Evolutionary conservation across 2,113 vertebrate species (phyloP).

Genomic region (Lagenorhynchus albirostris): DNA sequence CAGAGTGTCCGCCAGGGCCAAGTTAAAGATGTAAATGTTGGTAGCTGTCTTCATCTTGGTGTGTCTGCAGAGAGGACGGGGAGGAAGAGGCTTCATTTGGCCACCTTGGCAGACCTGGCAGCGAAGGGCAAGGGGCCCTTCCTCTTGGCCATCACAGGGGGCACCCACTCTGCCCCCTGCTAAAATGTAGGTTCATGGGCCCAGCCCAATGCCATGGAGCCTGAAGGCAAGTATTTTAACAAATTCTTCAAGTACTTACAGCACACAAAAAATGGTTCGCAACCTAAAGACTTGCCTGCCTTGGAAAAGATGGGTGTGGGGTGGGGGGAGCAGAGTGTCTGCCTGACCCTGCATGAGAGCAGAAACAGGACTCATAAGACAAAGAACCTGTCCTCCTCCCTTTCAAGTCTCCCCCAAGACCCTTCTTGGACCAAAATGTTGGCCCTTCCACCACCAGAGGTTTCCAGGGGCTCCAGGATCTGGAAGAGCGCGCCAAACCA

Average conservation of each 20-base stretch:
- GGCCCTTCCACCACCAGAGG: neutral
- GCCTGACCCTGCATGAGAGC: neutral
- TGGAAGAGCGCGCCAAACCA: neutral
- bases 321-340: neutral
- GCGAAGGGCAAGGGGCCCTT: neutral
- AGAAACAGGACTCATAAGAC: neutral
- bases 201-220: neutral
- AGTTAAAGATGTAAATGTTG: constrained; percentile 98
- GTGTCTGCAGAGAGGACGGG: constrained; percentile 82
- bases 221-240: neutral
- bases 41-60: constrained; percentile 99
- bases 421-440: neutral
- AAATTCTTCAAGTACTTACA: neutral
- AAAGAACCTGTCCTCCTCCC: neutral
- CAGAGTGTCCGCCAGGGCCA: constrained; percentile 94
- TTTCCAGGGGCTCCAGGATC: neutral
- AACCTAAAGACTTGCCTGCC: neutral
- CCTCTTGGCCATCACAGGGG: neutral
- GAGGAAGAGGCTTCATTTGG: neutral
- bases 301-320: too few relatives aligned
- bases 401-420: neutral
- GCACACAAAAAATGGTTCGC: neutral
- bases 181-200: neutral
- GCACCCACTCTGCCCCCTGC: neutral
- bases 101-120: neutral